Evolutionary conservation across 2,888 invertebrate species (phyloP), one percentile per base, ranked within the genome.

Genomic region (Drosophila limbata): DNA sequence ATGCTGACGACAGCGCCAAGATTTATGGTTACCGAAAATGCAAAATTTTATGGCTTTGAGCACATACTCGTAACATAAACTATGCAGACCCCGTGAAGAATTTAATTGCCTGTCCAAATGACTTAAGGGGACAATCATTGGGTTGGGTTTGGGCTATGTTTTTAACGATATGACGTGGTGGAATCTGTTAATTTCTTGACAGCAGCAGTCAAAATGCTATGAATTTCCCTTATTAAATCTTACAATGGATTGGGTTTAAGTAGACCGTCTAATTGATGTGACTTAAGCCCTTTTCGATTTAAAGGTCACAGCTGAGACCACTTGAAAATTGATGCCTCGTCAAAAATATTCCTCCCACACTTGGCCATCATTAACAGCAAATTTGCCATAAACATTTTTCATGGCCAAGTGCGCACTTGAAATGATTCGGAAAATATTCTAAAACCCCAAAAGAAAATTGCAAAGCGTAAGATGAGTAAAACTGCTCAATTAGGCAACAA

Each of bases 71-170:
- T 6, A 37, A 65, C 60, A 67, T 56, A 56, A 88, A 82, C 65
- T 65, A 63, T 65, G 39, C n/a, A 35, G 28, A 53, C n/a, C 35
- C 21, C 19, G 33, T 37, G 37, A 35, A 11, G n/a, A 72, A 63
- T 81, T 89, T 84, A 89, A 84, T 84, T 84, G 89, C 76, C 65
- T n/a, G n/a, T 25, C 73, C 85, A 63, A 84, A 75, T 88, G 88
- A 37, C 60, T 52, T 28, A 25, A 17, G 17, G 44, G 25, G 25
- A 48, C 15, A 25, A 28, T 21, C 15, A 6, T 28, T 28, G 28
- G 28, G 1, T 6, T 28, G 28, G 40, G 47, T 8, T 51, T 48
- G 57, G 40, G 11, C 11, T 42, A 42, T 47, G 28, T 47, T 59
- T 72, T 88, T 76, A 88, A 88, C 79, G 68, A 63, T 73, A 60